Percentiles rank a stretch among this genome's conserved stretches.
These are phyloP conservation scores for Microplitis demolitor DNA, from an alignment of 1,140 invertebrate genomes.

Conservation along the genomic window DNA sequence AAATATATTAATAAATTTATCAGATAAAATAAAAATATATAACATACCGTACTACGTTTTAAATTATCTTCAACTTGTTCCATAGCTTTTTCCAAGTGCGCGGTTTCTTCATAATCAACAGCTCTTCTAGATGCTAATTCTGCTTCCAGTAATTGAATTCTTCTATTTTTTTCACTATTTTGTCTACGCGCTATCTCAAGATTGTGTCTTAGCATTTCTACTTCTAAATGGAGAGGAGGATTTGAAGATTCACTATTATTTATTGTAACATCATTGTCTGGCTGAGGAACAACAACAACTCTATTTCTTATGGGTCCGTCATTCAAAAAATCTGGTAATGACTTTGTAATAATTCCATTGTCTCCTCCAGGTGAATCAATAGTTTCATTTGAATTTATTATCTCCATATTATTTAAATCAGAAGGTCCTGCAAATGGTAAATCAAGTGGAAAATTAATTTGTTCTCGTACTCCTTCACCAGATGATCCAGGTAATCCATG, in stretches of 20 bases:
- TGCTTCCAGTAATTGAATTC: constrained; percentile 61
- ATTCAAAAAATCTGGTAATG: constrained; percentile 74
- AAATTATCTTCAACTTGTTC: constrained; percentile 67
- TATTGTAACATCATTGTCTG: constrained; percentile 42
- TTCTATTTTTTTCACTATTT: constrained; percentile 59
- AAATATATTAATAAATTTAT: constrained; percentile 4
- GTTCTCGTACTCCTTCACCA: constrained; percentile 44
- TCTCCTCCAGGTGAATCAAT: constrained; percentile 34
- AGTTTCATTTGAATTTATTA: constrained; percentile 23
- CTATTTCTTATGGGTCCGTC: constrained; percentile 70
- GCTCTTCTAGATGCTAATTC: constrained; percentile 61
- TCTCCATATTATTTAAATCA: constrained; percentile 35
- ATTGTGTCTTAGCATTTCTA: constrained; percentile 65
- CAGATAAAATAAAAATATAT: constrained; percentile 12
- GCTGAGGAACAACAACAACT: constrained; percentile 40
- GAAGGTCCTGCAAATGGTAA: constrained; percentile 38
- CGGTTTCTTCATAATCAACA: constrained; percentile 61
- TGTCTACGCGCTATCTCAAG: constrained; percentile 62
- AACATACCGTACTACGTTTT: constrained; percentile 64
- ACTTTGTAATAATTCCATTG: constrained; percentile 64
- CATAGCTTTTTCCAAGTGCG: constrained; percentile 63
- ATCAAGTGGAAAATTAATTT: constrained; percentile 49
- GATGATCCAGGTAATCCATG: constrained; percentile 23
- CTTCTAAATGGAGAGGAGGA: constrained; percentile 60
- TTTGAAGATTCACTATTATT: constrained; percentile 47